phyloP scores from a whole-genome alignment of 1,140 invertebrate species.

The Macrocentrus cingulum region DNA sequence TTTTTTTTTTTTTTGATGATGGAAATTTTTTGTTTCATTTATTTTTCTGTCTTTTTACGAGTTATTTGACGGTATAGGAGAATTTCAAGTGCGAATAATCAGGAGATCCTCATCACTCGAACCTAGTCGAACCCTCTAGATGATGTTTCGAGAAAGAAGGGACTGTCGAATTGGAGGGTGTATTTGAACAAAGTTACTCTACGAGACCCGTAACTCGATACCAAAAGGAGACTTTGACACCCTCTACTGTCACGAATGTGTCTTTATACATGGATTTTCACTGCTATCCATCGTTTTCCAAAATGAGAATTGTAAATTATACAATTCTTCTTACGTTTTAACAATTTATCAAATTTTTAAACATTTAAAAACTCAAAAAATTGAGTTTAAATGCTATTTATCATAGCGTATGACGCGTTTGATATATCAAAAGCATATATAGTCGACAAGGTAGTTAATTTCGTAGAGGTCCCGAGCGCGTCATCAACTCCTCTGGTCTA shows the following conservation, averaged over 20 bases:
- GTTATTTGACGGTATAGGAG: too few relatives aligned
- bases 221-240: constrained; percentile 14
- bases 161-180: neutral
- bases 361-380: too few relatives aligned
- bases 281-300: too few relatives aligned
- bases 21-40: too few relatives aligned
- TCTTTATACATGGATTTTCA: neutral
- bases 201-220: constrained; percentile 9
- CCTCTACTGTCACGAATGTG: neutral
- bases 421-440: constrained; percentile 42
- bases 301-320: constrained; percentile 15
- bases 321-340: constrained; percentile 11
- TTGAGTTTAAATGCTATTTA: neutral
- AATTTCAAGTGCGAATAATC: constrained; percentile 8
- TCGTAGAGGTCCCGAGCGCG: constrained; percentile 41
- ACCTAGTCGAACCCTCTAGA: too few relatives aligned
- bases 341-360: too few relatives aligned
- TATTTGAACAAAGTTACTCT: constrained; percentile 13
- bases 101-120: neutral
- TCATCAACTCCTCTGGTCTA: constrained; percentile 37
- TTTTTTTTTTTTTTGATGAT: too few relatives aligned
- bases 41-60: too few relatives aligned
- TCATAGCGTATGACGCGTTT: too few relatives aligned
- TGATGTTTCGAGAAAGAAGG: constrained; percentile 1
- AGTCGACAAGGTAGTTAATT: constrained; percentile 41